phyloP scores from a whole-genome alignment of 2,888 invertebrate species.

The Melanchra persicariae region DNA sequence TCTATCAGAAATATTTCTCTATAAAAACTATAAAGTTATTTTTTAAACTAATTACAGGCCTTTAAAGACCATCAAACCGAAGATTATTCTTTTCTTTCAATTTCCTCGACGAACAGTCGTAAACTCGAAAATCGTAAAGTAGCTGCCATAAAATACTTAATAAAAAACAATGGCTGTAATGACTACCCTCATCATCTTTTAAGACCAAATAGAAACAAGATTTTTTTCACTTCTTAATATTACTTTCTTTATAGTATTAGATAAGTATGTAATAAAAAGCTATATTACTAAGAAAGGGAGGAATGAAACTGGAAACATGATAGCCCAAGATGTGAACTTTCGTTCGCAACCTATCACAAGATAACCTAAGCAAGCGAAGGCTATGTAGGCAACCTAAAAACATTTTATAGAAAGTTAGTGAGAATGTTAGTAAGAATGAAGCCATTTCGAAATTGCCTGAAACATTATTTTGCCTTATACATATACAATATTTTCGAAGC shows the following conservation, averaged over 20 bases:
- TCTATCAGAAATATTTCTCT: conserved; percentile 11
- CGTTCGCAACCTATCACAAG: neutral
- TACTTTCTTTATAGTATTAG: conserved; percentile 22
- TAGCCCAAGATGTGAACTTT: neutral
- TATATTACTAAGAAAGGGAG: conserved; percentile 4
- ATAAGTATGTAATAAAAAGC: conserved; percentile 28
- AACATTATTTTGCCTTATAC: neutral
- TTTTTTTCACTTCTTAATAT: conserved; percentile 49
- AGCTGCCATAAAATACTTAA: conserved; percentile 67
- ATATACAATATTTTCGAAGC: neutral
- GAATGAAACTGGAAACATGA: neutral
- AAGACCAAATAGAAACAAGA: conserved; percentile 55
- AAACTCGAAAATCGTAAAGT: conserved; percentile 66
- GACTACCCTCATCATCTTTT: conserved; percentile 63
- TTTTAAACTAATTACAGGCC: conserved; percentile 38
- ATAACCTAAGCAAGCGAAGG: too few species aligned
- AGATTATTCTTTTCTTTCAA: conserved; percentile 56
- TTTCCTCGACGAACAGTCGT: conserved; percentile 59
- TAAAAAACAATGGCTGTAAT: conserved; percentile 69
- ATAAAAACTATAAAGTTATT: conserved; percentile 37
- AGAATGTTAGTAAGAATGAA: neutral
- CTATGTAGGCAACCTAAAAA: neutral
- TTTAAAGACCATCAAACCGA: conserved; percentile 41
- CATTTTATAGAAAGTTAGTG: neutral
- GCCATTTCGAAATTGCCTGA: neutral